These are phyloP conservation scores for Sabellastarte sp. DNA, from an alignment of 2,888 invertebrate genomes.

Conservation along the genomic window DNA sequence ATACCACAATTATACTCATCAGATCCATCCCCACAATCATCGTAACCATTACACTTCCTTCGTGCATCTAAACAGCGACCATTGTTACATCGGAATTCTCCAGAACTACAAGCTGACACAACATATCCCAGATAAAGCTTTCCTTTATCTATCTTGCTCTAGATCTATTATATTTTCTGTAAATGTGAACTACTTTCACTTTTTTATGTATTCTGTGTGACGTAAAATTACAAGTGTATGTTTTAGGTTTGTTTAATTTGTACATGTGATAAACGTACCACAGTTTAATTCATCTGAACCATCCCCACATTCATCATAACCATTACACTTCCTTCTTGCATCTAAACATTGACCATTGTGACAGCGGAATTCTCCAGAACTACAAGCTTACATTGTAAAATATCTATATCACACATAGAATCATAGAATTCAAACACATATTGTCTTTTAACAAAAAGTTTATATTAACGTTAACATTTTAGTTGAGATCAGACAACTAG, in stretches of 20 bases:
- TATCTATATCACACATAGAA: no score
- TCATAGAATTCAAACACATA: no score
- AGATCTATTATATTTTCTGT: no score
- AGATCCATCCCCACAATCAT: conserved; percentile 93
- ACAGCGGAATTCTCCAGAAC: conserved; percentile 13
- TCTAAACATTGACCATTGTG: conserved; percentile 42
- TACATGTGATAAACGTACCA: conserved; percentile 71
- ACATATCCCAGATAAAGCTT: no score
- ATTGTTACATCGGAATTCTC: conserved; percentile 46
- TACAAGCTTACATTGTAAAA: not conserved
- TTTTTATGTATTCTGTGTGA: no score
- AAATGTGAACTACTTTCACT: no score
- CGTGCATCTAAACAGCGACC: conserved; percentile 64
- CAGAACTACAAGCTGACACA: conserved; percentile 12
- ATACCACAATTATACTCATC: conserved; percentile 70
- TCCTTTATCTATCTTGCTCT: no score
- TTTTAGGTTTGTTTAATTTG: no score
- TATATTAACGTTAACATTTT: no score
- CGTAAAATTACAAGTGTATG: no score
- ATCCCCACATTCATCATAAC: conserved; percentile 73
- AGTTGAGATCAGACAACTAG: no score
- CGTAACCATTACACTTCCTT: conserved; percentile 92
- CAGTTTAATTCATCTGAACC: conserved; percentile 75
- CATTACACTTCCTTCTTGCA: conserved; percentile 64
- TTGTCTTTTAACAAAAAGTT: no score